Percentiles rank a stretch among this genome's conserved stretches.
phyloP scores from a whole-genome alignment of 2,888 invertebrate species.

The Lochmaea capreae region DNA sequence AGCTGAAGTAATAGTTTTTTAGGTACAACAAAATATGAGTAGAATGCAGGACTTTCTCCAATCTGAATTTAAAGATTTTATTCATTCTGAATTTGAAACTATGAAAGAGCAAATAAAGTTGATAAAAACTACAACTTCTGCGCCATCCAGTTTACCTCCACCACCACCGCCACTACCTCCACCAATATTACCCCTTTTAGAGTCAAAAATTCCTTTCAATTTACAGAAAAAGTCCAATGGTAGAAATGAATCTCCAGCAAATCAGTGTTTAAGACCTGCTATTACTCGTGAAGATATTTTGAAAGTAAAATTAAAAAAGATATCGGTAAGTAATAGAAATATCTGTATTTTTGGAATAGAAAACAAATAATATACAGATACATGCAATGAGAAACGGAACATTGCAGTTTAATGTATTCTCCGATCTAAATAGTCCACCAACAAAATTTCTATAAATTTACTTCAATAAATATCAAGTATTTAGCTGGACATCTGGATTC shows the following conservation, averaged over 20 bases:
- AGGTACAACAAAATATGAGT: conserved; percentile 46
- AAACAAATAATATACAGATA: not conserved
- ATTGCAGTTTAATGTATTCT: no score
- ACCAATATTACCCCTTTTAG: conserved; percentile 49
- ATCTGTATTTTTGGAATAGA: not conserved
- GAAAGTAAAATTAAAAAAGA: conserved; percentile 62
- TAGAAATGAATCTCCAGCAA: not conserved
- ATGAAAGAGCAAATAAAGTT: conserved; percentile 46
- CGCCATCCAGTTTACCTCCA: conserved; percentile 40
- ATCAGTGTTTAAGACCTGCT: conserved; percentile 54
- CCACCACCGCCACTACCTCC: conserved; percentile 56
- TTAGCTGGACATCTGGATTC: no score
- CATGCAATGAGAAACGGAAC: no score
- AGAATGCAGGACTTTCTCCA: conserved; percentile 32
- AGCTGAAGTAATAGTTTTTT: conserved; percentile 13
- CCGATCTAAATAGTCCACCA: no score
- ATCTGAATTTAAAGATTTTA: not conserved
- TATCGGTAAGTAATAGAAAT: conserved; percentile 53
- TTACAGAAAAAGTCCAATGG: not conserved
- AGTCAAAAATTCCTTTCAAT: conserved; percentile 54
- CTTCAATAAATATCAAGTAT: no score
- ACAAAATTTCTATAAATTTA: no score
- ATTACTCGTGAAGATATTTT: conserved; percentile 63
- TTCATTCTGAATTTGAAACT: conserved; percentile 45
- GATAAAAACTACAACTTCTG: conserved; percentile 24